Evolutionary conservation across 2,113 vertebrate species (phyloP).

Genomic region (Saccopteryx leptura): DNA sequence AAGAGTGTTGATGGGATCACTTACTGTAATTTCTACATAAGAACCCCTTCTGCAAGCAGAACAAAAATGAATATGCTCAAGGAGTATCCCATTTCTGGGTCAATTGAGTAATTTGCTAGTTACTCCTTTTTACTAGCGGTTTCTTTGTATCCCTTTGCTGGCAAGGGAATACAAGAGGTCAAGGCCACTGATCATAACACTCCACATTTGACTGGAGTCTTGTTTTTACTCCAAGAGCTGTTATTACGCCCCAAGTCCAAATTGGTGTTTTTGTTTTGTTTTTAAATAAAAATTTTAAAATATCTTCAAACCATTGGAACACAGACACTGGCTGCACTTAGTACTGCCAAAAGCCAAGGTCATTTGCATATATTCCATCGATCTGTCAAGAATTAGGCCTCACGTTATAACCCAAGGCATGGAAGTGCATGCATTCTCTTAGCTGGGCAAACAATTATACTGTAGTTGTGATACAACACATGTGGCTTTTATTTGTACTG

Average conservation of each 20-base stretch:
- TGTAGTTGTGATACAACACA: slow-evolving; percentile 99
- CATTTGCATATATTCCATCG: slow-evolving; percentile 90
- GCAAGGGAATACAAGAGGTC: slow-evolving; percentile 85
- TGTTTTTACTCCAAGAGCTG: slow-evolving; percentile 81
- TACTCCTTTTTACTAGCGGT: slow-evolving; percentile 80
- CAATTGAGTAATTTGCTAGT: slow-evolving; percentile 79
- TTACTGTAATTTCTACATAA: slow-evolving; percentile 83
- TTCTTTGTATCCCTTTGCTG: slow-evolving; percentile 87
- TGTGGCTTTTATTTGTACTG: slow-evolving; percentile 96
- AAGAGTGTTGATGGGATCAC: slow-evolving; percentile 83
- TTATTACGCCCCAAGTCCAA: slow-evolving; percentile 79
- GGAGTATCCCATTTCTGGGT: slow-evolving; percentile 79
- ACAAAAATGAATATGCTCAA: slow-evolving; percentile 85
- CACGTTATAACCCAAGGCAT: slow-evolving; percentile 90
- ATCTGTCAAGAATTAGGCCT: slow-evolving; percentile 89
- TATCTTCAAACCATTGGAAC: slow-evolving; percentile 81
- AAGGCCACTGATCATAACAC: slow-evolving; percentile 74
- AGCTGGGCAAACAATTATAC: slow-evolving; percentile 96
- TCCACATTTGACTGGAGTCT: slow-evolving; percentile 75
- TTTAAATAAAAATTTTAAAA: slow-evolving; percentile 65
- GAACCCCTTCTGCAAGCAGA: slow-evolving; percentile 88
- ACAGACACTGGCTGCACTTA: slow-evolving; percentile 88
- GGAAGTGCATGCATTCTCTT: slow-evolving; percentile 96
- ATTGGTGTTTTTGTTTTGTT: slow-evolving; percentile 62
- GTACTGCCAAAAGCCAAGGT: slow-evolving; percentile 88